Evolutionary conservation across 2,888 invertebrate genomes (phyloP), one percentile per base, ranked within the genome.

Genomic region (Aquatica leii): DNA sequence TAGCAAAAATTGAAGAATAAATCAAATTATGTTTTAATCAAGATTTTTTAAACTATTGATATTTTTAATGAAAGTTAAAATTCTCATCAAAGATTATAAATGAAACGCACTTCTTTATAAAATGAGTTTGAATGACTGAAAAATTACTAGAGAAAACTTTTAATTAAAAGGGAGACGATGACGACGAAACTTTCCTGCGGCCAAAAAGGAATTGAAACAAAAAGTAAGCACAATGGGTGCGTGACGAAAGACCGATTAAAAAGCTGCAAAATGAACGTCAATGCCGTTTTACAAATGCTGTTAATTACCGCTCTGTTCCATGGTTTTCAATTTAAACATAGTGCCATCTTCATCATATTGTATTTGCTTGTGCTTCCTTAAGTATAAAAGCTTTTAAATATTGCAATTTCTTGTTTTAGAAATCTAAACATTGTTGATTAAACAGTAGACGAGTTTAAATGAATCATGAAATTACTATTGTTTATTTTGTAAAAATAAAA

Each of bases 201-300:
- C 56, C 56, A 57, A 64, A 46, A 60, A 64, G 59, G 59, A 60
- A 64, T 64, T 64, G 52, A 64, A 64, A 64, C 64, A 64, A 64
- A 64, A 64, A 64, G 40, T 55, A 55, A 60, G 52, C 54, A 64
- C 58, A 65, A 68, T 68, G 65, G 59, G 67, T 51, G 66, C 69
- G 69, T 72, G 68, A 74, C 74, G 74, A 73, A 74, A 73, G 74
- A 71, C 71, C 70, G 71, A 74, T 74, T 76, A 73, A 74, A 75
- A 75, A 71, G 71, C 70, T 69, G 69, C 67, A 69, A 66, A 72
- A 70, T 67, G 71, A 69, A 71, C 68, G 73, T 62, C 70, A 66
- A 71, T 71, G 72, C 72, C 71, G 71, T 74, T 74, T 73, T 74
- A 72, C 71, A 74, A 76, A 76, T 76, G 73, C 71, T 73, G 76